phyloP scores from a whole-genome alignment of 2,888 invertebrate species.

The Apamea crenata region DNA sequence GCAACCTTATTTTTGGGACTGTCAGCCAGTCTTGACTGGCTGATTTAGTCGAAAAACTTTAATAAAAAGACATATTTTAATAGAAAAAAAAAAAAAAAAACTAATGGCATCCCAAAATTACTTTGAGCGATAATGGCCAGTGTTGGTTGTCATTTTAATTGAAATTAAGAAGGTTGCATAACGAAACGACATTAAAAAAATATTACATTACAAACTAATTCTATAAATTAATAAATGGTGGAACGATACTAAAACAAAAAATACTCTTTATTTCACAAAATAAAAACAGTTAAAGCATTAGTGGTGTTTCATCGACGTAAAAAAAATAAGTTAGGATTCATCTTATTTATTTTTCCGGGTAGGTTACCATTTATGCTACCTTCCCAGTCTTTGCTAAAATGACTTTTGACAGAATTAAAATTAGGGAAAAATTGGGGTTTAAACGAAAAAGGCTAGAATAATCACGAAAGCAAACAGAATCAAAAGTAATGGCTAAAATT shows the following conservation, averaged over 20 bases:
- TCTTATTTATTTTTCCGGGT: background rate
- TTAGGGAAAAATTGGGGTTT: background rate
- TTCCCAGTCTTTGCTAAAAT: background rate
- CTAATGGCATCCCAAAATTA: background rate
- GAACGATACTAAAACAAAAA: background rate
- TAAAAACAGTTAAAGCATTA: background rate
- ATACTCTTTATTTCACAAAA: background rate
- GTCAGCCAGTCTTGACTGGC: background rate
- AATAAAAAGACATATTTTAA: background rate
- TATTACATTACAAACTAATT: background rate
- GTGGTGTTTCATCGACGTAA: background rate
- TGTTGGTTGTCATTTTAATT: background rate
- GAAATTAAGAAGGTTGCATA: background rate
- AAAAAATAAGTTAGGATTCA: background rate
- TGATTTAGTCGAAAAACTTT: background rate
- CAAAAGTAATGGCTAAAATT: too few relatives aligned
- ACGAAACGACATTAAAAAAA: background rate
- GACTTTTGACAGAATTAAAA: background rate
- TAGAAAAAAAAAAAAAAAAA: background rate
- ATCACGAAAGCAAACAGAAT: background rate
- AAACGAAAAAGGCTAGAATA: background rate
- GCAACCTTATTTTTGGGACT: background rate
- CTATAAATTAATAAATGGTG: background rate
- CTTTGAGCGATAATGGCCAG: background rate
- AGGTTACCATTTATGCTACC: background rate